Evolutionary conservation across 1,140 invertebrate genomes (phyloP).

Genomic region (Holcopasites calliopsidis): DNA sequence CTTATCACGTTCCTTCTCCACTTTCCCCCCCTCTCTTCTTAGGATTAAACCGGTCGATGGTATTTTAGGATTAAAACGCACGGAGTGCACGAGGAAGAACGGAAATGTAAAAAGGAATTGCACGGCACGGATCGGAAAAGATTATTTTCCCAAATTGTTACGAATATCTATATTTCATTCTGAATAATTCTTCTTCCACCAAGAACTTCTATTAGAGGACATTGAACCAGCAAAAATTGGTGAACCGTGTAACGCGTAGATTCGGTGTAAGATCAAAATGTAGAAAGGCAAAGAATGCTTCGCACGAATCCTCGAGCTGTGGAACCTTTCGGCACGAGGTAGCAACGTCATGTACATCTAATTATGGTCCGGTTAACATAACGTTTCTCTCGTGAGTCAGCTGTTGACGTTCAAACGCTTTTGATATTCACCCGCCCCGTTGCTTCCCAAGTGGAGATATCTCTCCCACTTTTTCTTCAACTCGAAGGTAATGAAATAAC

Average conservation of each 20-base stretch:
- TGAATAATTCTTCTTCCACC: no score
- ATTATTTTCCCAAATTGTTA: no score
- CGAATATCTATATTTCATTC: no score
- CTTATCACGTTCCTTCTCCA: neutral
- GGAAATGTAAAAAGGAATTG: no score
- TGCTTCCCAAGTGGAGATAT: neutral
- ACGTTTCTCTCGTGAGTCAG: conserved; percentile 10
- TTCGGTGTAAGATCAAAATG: neutral
- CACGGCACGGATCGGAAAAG: no score
- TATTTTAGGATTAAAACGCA: no score
- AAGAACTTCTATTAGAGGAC: no score
- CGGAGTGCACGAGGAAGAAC: no score
- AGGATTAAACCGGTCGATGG: neutral
- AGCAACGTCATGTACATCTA: conserved; percentile 44
- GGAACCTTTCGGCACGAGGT: conserved; percentile 10
- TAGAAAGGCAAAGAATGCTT: no score
- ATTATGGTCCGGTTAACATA: conserved; percentile 46
- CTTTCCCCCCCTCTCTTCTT: no score
- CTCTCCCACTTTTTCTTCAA: neutral
- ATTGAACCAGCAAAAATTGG: no score
- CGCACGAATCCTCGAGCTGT: neutral
- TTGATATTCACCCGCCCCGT: neutral
- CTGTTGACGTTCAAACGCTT: conserved; percentile 33
- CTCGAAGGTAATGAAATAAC: neutral
- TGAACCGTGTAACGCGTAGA: no score